Evolutionary conservation across 1,140 invertebrate species (phyloP).

Genomic region (Megathymus violae): DNA sequence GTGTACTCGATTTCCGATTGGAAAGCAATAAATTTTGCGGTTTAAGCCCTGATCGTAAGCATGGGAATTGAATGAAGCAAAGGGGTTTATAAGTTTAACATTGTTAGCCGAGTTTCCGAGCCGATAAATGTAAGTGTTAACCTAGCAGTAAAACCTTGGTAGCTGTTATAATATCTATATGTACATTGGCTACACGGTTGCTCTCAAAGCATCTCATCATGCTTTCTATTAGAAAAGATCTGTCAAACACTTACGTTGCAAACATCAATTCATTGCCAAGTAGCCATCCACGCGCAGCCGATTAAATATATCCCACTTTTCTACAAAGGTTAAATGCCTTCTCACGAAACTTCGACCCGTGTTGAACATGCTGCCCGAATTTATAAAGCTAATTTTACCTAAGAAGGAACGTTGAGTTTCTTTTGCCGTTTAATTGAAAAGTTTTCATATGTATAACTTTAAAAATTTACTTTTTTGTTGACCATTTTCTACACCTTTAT

Average conservation of each 20-base stretch:
- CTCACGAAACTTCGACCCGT: slow-evolving; percentile 14
- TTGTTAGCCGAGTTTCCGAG: neutral
- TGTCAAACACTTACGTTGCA: slow-evolving; percentile 13
- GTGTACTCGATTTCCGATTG: slow-evolving; percentile 50
- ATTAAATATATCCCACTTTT: slow-evolving; percentile 30
- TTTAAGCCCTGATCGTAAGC: slow-evolving; percentile 42
- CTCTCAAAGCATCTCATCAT: no score
- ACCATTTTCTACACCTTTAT: no score
- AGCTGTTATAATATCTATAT: no score
- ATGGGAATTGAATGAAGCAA: slow-evolving; percentile 34
- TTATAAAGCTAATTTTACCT: slow-evolving; percentile 23
- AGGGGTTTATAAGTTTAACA: neutral
- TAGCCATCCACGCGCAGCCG: slow-evolving; percentile 23
- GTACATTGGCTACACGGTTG: no score
- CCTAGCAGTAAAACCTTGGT: neutral
- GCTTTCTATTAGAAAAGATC: no score
- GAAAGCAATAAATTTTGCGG: slow-evolving; percentile 59
- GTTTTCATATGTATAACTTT: no score
- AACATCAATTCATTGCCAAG: slow-evolving; percentile 25
- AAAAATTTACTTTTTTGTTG: no score
- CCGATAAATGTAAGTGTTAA: neutral
- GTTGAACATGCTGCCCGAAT: slow-evolving; percentile 24
- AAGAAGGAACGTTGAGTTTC: neutral
- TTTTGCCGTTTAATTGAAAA: slow-evolving; percentile 12
- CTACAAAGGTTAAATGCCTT: slow-evolving; percentile 25